Base-by-base conservation (phyloP, 2,797 vertebrate species). In the Bufotes viridis region DNA sequence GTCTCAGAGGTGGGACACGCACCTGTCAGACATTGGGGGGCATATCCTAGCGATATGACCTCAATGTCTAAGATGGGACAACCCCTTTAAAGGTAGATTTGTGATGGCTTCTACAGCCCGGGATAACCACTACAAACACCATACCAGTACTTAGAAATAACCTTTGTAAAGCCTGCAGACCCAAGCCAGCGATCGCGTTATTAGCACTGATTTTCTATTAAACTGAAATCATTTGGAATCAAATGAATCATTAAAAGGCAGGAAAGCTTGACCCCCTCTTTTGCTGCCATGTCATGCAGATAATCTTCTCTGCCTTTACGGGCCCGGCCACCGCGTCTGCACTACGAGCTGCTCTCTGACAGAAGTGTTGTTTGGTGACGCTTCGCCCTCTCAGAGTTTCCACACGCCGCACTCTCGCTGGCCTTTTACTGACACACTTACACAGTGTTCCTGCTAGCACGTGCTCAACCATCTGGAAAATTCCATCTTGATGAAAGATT, bases 401-500 rank as follows among this genome's bases (percentile, higher is more conserved):
- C 7, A 20, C 24, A 74, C 26, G 42, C 0, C 61, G 29, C 55
- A 17, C 17, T 42, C n/a, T 78, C 84, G 65, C 84, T 85, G 60
- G 29, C n/a, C 75, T 76, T 61, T 76, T 18, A 63, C 49, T 79
- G 60, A 78, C 58, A 78, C 34, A n/a, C 17, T 67, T 78, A 63
- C 60, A 29, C 7, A 78, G 34, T 65, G 75, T 86, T 67, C 49
- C 58, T 69, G 15, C 75, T 57, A 29, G 24, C 84, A 34, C 34
- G 75, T 20, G 34, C 20, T 20, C 84, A 67, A 34, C 84, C 84
- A 34, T 67, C 74, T 34, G 61, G 74, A 86, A 78, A 86, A 65
- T 67, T 60, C 11, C 2, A 78, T 63, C 34, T 34, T 18, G 13
- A 86, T 86, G 75, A 86, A 86, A 86, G 75, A 78, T 86, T 78